Conservation (phyloP, 2,888 invertebrate species). For the Coelinius sp. region DNA sequence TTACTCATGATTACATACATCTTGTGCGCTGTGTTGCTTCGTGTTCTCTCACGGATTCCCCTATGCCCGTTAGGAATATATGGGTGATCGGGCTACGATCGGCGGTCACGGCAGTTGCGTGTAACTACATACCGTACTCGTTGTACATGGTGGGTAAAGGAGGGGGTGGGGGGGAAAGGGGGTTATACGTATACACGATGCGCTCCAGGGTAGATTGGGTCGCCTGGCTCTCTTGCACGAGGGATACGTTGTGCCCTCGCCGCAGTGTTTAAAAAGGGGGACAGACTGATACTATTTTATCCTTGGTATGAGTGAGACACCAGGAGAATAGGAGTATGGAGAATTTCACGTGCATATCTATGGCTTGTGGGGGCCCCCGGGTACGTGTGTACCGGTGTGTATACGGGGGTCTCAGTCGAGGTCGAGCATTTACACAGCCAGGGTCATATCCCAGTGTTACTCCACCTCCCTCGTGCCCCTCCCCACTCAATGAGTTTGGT, state of each 20-base stretch:
- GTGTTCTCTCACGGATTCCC: conserved; percentile 41
- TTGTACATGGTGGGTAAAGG: conserved; percentile 31
- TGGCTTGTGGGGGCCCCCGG: conserved; percentile 45
- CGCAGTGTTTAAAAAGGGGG: conserved; percentile 20
- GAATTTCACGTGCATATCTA: conserved; percentile 26
- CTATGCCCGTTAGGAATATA: conserved; percentile 51
- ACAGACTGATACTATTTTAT: neutral
- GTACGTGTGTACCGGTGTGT: conserved; percentile 43
- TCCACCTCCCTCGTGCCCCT: conserved; percentile 41
- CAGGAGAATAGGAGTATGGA: conserved; percentile 8
- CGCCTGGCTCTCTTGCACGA: neutral
- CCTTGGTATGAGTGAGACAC: neutral
- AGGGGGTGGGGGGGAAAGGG: neutral
- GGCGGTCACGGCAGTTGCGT: conserved; percentile 52
- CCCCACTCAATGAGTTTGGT: conserved; percentile 50
- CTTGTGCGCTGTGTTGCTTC: conserved; percentile 12
- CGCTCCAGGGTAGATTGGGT: conserved; percentile 17
- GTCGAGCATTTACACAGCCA: conserved; percentile 67
- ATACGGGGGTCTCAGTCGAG: conserved; percentile 57
- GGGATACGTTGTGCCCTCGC: neutral
- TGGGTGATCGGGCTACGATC: conserved; percentile 51
- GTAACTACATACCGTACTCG: conserved; percentile 53
- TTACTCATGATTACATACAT: conserved; percentile 21
- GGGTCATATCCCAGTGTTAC: conserved; percentile 63
- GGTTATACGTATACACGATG: conserved; percentile 14